Conservation (phyloP, 2,113 vertebrate genomes). For the Ondatra zibethicus region DNA sequence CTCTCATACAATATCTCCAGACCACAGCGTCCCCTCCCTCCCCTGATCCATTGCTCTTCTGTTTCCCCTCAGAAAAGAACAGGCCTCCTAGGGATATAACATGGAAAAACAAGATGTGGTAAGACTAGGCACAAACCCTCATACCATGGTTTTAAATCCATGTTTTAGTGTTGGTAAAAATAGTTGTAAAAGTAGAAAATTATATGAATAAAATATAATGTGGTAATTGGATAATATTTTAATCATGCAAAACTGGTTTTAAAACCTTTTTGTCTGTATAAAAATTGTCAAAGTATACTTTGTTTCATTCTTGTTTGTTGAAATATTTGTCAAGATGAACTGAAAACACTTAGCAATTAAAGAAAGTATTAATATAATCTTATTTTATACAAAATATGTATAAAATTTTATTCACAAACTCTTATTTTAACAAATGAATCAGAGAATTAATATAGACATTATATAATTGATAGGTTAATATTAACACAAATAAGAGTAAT, state of each 20-base stretch:
- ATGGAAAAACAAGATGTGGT: not conserved
- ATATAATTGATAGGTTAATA: not conserved
- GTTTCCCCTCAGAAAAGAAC: not conserved
- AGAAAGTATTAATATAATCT: not conserved
- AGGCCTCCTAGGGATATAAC: not conserved
- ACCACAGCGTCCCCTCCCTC: not conserved
- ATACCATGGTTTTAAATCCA: not conserved
- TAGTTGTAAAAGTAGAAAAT: not conserved
- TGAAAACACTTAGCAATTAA: not conserved
- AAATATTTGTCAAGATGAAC: slow-evolving; percentile 13
- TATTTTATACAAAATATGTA: not conserved
- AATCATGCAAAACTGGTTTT: not conserved
- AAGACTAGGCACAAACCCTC: not conserved
- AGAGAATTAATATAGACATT: not conserved
- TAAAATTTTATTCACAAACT: not conserved
- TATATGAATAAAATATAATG: not conserved
- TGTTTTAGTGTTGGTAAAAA: not conserved
- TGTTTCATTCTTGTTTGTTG: not conserved
- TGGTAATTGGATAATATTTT: not conserved
- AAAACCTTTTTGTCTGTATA: not conserved
- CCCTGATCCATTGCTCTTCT: not conserved
- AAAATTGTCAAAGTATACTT: not conserved
- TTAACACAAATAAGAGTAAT: not conserved
- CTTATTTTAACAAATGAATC: not conserved
- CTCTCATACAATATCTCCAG: too few relatives aligned